Percentiles rank a stretch among this genome's conserved stretches.
phyloP scores from a whole-genome alignment of 2,888 invertebrate species.

The Galerucella pusilla region DNA sequence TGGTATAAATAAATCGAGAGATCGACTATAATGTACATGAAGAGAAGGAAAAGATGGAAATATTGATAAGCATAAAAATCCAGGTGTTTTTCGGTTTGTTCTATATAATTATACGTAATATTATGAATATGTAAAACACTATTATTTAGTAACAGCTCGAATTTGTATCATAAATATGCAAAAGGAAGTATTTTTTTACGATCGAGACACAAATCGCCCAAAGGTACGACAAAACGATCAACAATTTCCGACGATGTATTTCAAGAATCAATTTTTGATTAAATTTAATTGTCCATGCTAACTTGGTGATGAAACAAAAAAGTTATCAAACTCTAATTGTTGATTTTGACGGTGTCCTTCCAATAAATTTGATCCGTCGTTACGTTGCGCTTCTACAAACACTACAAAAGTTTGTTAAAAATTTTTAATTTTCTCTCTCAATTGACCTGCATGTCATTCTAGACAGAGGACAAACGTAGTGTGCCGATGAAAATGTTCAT shows the following conservation, averaged over 20 bases:
- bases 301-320: neutral
- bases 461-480: neutral
- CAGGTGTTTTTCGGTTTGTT: constrained; percentile 18
- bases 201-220: neutral
- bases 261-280: neutral
- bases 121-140: constrained; percentile 22
- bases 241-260: constrained; percentile 8
- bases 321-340: too few species aligned
- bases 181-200: constrained; percentile 6
- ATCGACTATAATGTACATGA: constrained; percentile 1
- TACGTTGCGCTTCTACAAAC: too few species aligned
- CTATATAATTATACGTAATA: constrained; percentile 25
- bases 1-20: constrained; percentile 9
- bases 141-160: constrained; percentile 20
- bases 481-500: constrained; percentile 19
- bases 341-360: too few species aligned
- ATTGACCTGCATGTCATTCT: neutral
- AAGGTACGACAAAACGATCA: neutral
- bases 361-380: too few species aligned
- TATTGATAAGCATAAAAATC: constrained; percentile 21
- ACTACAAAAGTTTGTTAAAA: neutral
- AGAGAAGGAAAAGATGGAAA: constrained; percentile 16
- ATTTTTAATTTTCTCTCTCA: constrained; percentile 9
- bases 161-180: constrained; percentile 20
- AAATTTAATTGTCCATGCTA: neutral